A percentile compares a stretch with the other conserved stretches of the same genome.
phyloP scores from a whole-genome alignment of 2,113 vertebrate species.

The Heptranchias perlo region DNA sequence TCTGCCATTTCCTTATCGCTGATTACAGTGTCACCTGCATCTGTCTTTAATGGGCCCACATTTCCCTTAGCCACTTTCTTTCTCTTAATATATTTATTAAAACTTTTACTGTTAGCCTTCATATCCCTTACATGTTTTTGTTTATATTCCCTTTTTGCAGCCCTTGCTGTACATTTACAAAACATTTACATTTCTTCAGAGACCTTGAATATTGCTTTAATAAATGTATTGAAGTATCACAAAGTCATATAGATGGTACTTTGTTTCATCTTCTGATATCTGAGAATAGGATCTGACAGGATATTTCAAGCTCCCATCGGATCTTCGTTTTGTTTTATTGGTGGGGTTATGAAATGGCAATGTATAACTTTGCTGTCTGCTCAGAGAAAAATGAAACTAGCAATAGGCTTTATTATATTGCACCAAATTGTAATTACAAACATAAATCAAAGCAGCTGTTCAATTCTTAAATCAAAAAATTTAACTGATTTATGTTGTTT shows the following conservation, averaged over 20 bases:
- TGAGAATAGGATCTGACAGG: neutral
- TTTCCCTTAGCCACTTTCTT: neutral
- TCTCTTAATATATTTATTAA: neutral
- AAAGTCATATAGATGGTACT: neutral
- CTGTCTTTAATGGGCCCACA: neutral
- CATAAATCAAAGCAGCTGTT: neutral
- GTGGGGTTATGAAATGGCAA: neutral
- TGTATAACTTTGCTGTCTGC: neutral
- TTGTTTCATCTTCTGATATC: neutral
- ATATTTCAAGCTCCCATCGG: neutral
- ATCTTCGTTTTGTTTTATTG: neutral
- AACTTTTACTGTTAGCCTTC: neutral
- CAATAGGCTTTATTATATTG: conserved; percentile 7
- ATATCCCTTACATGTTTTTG: neutral
- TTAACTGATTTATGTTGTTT: conserved; percentile 11
- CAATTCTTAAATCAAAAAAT: neutral
- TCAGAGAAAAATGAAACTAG: neutral
- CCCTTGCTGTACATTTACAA: neutral
- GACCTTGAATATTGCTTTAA: neutral
- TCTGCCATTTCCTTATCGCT: neutral
- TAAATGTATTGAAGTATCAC: neutral
- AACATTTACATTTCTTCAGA: neutral
- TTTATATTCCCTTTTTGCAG: neutral
- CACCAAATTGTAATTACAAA: conserved; percentile 9
- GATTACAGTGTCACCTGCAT: neutral